phyloP scores from a whole-genome alignment of 2,888 invertebrate genomes.

The Eupithecia exiguata region DNA sequence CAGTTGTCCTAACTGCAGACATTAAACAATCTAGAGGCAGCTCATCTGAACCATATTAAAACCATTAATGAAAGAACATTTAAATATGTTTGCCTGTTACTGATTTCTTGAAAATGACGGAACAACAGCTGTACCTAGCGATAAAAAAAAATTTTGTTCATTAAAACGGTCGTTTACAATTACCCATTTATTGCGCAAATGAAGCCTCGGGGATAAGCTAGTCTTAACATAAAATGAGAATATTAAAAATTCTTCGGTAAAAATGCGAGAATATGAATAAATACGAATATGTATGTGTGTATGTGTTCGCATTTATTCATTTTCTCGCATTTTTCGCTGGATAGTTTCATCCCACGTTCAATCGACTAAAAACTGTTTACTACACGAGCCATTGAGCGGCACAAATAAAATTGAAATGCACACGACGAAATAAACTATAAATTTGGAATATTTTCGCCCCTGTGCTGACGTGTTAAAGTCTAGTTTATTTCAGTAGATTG shows the following conservation, averaged over 20 bases:
- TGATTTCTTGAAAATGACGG: neutral
- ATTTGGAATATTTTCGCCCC: constrained; percentile 52
- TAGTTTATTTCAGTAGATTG: constrained; percentile 50
- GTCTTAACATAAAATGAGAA: neutral
- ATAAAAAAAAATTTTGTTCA: neutral
- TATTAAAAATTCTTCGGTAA: constrained; percentile 13
- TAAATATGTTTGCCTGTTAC: no score
- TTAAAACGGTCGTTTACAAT: neutral
- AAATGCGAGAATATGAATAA: constrained; percentile 24
- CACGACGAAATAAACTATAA: constrained; percentile 55
- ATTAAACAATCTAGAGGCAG: neutral
- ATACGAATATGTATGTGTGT: no score
- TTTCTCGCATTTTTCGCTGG: no score
- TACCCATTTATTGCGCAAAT: neutral
- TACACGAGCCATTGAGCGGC: constrained; percentile 45
- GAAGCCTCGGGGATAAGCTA: neutral
- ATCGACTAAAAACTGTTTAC: constrained; percentile 48
- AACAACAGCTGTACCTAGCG: neutral
- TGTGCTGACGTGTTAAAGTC: constrained; percentile 31
- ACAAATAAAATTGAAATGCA: constrained; percentile 60
- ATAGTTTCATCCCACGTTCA: constrained; percentile 35
- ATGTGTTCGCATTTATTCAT: no score
- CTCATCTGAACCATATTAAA: no score
- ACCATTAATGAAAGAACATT: no score
- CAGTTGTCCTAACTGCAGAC: neutral